A percentile compares a stretch with the other conserved stretches of the same genome.
Conservation (phyloP, 2,888 invertebrate species). For the Notodonta ziczac region DNA sequence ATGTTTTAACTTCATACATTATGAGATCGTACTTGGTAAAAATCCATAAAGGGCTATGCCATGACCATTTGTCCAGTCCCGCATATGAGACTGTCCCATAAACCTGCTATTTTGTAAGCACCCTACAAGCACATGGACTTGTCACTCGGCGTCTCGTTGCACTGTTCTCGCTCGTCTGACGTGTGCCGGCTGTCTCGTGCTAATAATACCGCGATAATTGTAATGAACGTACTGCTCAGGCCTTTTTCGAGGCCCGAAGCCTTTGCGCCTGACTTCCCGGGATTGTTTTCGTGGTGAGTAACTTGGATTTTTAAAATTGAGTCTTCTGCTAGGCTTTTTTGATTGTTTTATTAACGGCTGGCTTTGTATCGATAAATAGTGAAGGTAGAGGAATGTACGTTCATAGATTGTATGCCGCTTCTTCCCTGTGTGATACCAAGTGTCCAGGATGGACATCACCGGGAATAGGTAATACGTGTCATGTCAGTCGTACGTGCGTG, state of each 20-base stretch:
- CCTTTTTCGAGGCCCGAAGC: slow-evolving; percentile 48
- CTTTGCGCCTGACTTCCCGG: slow-evolving; percentile 39
- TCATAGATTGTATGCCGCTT: no score
- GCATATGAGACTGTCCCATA: slow-evolving; percentile 29
- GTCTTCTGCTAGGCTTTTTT: no score
- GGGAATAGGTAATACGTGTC: no score
- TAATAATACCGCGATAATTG: slow-evolving; percentile 16
- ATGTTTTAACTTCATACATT: no score
- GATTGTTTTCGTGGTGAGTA: slow-evolving; percentile 51
- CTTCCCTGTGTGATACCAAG: no score
- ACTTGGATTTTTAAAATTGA: not conserved
- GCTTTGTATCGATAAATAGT: no score
- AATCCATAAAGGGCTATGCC: no score
- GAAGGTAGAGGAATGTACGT: no score
- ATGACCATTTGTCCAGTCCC: not conserved
- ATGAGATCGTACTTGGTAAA: no score
- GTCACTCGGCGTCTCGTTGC: slow-evolving; percentile 14
- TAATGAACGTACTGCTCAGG: slow-evolving; percentile 54
- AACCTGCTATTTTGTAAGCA: slow-evolving; percentile 15
- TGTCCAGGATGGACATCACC: no score
- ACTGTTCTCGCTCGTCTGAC: slow-evolving; percentile 8
- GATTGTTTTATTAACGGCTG: no score
- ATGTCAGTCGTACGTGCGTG: no score
- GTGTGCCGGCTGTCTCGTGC: slow-evolving; percentile 17
- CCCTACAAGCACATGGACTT: slow-evolving; percentile 23